Percentiles rank a stretch among this genome's conserved stretches.
phyloP scores from a whole-genome alignment of 1,140 invertebrate genomes.

The Aporrectodea caliginosa region DNA sequence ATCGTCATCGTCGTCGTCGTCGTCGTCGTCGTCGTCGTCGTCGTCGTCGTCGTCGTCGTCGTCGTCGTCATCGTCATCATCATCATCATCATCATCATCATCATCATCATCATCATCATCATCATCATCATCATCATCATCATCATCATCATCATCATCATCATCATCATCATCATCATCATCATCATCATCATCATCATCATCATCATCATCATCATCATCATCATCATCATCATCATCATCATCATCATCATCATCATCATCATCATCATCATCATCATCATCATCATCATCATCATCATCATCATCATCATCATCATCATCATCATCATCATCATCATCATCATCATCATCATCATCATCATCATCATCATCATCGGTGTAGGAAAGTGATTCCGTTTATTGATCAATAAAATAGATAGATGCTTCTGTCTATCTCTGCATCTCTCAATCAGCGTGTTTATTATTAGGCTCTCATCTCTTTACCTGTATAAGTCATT shows the following conservation, averaged over 20 bases:
- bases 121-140: slow-evolving; percentile 15
- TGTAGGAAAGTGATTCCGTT: not conserved
- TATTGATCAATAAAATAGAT: not conserved
- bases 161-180: too few species aligned
- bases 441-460: not conserved
- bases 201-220: not conserved
- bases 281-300: not conserved
- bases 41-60: too few species aligned
- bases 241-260: not conserved
- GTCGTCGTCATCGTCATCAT: slow-evolving; percentile 15
- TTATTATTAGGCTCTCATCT: not conserved
- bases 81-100: slow-evolving; percentile 15
- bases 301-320: not conserved
- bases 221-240: not conserved
- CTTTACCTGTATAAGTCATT: not conserved
- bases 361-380: not conserved
- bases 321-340: not conserved
- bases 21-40: too few species aligned
- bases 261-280: not conserved
- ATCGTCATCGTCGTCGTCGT: too few species aligned
- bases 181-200: slow-evolving; percentile 20
- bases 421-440: not conserved
- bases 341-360: not conserved
- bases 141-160: slow-evolving; percentile 11
- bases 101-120: slow-evolving; percentile 1